Conservation (phyloP, 1,140 invertebrate species). For the Lepidurus apus region DNA sequence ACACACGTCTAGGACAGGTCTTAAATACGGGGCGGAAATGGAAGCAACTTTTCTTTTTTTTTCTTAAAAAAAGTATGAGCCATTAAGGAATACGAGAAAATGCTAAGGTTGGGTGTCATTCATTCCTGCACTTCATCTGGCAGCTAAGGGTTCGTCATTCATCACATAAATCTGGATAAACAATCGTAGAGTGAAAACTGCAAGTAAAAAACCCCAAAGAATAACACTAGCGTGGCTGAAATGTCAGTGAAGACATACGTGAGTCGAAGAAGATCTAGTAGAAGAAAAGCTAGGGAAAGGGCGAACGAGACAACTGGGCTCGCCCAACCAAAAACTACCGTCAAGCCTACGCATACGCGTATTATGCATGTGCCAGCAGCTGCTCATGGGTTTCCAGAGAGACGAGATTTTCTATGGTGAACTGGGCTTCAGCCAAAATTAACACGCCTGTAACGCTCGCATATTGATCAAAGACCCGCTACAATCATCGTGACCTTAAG, state of each 20-base stretch:
- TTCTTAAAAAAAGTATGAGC: neutral
- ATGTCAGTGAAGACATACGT: neutral
- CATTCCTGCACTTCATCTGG: neutral
- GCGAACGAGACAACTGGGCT: neutral
- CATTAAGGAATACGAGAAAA: neutral
- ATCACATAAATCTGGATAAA: constrained; percentile 5
- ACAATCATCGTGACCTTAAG: neutral
- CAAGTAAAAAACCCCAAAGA: neutral
- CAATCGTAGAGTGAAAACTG: neutral
- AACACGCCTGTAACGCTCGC: neutral
- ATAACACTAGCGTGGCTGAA: neutral
- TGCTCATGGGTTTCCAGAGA: neutral
- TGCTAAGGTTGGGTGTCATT: neutral
- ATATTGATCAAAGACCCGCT: constrained; percentile 15
- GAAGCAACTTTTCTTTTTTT: too few species aligned
- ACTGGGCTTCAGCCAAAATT: neutral
- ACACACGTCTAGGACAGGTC: too few species aligned
- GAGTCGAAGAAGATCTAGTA: neutral
- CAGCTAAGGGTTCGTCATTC: neutral
- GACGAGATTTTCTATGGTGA: neutral
- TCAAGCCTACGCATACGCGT: neutral
- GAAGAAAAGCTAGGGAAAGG: neutral
- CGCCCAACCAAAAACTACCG: neutral
- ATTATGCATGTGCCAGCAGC: neutral
- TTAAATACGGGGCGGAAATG: too few species aligned